Conservation (phyloP, 2,888 invertebrate genomes). For the Chloromyia formosa region DNA sequence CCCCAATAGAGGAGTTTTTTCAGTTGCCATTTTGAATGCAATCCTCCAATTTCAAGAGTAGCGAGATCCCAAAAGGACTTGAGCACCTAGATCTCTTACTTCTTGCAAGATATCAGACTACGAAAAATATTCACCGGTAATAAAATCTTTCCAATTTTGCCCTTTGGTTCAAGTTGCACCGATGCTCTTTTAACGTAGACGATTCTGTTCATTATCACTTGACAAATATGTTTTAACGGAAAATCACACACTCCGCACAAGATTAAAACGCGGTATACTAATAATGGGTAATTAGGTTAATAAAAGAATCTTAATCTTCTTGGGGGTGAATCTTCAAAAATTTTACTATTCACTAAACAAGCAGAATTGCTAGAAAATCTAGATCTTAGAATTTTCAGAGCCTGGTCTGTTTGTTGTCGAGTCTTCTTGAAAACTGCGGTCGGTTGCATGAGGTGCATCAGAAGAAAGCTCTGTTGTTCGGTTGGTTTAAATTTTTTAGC, state of each 20-base stretch:
- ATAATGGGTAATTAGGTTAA: no score
- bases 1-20: conserved; percentile 50
- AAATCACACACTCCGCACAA: neutral
- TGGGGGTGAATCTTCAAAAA: no score
- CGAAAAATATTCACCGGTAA: conserved; percentile 2
- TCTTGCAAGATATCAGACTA: conserved; percentile 21
- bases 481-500: no score
- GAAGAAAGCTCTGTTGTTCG: no score
- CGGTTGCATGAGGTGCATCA: no score
- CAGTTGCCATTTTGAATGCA: conserved; percentile 49
- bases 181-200: neutral
- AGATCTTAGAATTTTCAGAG: neutral
- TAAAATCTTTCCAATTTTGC: neutral
- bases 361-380: no score
- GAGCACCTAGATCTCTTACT: neutral
- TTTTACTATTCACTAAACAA: no score
- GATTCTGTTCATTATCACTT: conserved; percentile 41
- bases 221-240: conserved; percentile 2
- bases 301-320: no score
- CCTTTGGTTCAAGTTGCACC: neutral
- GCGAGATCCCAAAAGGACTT: no score
- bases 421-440: conserved; percentile 10
- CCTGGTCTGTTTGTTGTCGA: conserved; percentile 24
- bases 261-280: no score
- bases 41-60: neutral